These are phyloP conservation scores for Peromyscus leucopus DNA, from an alignment of 2,113 vertebrate genomes.

Conservation along the genomic window DNA sequence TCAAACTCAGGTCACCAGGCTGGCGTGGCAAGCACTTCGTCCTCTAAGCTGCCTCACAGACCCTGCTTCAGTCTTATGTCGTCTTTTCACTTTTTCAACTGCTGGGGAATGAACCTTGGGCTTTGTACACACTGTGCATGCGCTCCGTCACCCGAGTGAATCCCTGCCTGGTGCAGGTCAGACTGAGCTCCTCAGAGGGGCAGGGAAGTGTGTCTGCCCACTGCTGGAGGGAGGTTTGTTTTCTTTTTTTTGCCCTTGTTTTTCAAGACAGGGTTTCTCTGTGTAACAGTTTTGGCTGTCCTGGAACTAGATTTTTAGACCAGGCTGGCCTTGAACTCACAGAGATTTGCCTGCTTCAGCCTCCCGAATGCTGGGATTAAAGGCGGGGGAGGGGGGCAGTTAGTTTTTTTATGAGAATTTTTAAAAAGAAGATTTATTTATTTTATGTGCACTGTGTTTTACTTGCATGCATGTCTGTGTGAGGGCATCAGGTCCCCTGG, in stretches of 20 bases:
- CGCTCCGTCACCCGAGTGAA: not conserved
- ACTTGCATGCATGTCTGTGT: too few relatives aligned
- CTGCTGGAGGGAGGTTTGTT: slow-evolving; percentile 5
- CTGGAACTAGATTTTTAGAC: not conserved
- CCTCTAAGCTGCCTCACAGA: not conserved
- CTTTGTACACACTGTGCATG: too few relatives aligned
- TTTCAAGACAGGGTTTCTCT: not conserved
- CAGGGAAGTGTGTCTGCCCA: slow-evolving; percentile 26
- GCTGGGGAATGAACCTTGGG: not conserved
- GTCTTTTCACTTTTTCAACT: too few relatives aligned
- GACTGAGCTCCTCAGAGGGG: slow-evolving; percentile 35
- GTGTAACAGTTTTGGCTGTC: not conserved
- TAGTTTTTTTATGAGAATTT: not conserved
- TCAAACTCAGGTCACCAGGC: not conserved
- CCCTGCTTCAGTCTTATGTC: too few relatives aligned
- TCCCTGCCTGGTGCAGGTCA: slow-evolving; percentile 49
- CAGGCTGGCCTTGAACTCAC: not conserved
- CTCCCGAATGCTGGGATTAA: not conserved
- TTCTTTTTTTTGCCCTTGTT: not conserved
- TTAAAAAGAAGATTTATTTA: not conserved
- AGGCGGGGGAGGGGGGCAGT: too few relatives aligned
- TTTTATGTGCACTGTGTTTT: not conserved
- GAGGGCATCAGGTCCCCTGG: too few relatives aligned
- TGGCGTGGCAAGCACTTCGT: not conserved
- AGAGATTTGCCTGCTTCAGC: not conserved